Conservation (phyloP, 2,113 vertebrate species). For the Atractosteus spatula region DNA sequence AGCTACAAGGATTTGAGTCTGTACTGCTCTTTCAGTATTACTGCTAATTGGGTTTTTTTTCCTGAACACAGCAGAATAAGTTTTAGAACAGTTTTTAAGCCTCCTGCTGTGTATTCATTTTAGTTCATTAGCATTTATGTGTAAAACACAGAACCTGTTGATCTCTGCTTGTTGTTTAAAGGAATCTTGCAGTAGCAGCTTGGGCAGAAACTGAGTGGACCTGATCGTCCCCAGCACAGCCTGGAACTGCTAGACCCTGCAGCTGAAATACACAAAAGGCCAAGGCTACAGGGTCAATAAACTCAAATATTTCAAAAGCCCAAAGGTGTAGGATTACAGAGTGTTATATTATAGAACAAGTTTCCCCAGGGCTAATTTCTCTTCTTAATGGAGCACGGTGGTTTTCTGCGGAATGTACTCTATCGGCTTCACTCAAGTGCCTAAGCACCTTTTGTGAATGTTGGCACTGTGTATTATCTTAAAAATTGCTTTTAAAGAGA, state of each 20-base stretch:
- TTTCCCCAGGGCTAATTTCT: too few relatives aligned
- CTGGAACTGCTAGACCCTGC: not conserved
- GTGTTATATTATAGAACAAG: too few relatives aligned
- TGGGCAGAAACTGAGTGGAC: not conserved
- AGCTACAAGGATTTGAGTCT: conserved; percentile 41
- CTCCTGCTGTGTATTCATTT: conserved; percentile 51
- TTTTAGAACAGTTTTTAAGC: conserved; percentile 52
- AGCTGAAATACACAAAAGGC: not conserved
- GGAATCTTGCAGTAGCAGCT: conserved; percentile 15
- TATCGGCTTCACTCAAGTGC: too few relatives aligned
- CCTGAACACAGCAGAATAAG: conserved; percentile 32
- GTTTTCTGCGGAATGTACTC: too few relatives aligned
- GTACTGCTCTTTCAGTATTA: conserved; percentile 48
- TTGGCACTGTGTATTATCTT: too few relatives aligned
- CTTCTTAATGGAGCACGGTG: too few relatives aligned
- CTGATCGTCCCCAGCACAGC: too few relatives aligned
- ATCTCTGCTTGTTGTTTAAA: conserved; percentile 26
- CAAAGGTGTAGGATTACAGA: too few relatives aligned
- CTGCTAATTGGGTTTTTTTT: conserved; percentile 58
- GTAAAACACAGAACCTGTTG: conserved; percentile 35
- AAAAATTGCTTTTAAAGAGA: too few relatives aligned
- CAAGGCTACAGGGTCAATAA: too few relatives aligned
- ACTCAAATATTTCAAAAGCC: too few relatives aligned
- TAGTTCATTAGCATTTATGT: conserved; percentile 28
- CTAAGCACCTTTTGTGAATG: too few relatives aligned